Conservation (phyloP, 1,140 invertebrate genomes). For the Charaxes varanes region DNA sequence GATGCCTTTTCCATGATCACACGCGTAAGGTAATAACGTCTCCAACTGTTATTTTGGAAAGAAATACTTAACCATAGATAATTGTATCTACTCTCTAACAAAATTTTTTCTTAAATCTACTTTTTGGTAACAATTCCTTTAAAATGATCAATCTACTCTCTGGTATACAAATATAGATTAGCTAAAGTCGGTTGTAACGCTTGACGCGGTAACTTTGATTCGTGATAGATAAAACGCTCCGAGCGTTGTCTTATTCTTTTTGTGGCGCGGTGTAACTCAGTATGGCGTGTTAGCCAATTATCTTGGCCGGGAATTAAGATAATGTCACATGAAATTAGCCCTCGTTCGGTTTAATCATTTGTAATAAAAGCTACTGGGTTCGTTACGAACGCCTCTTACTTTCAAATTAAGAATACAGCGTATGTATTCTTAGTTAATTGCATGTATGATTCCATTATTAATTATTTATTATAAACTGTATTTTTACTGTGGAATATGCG, state of each 20-base stretch:
- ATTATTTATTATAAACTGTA: no score
- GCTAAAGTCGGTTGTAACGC: slow-evolving; percentile 13
- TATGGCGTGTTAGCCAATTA: slow-evolving; percentile 23
- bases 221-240: slow-evolving; percentile 14
- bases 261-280: slow-evolving; percentile 20
- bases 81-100: no score
- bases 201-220: slow-evolving; percentile 16
- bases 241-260: slow-evolving; percentile 16
- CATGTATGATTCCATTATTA: no score
- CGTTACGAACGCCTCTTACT: neutral
- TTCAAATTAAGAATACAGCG: neutral
- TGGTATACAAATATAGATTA: neutral
- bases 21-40: no score
- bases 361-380: slow-evolving; percentile 19
- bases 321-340: slow-evolving; percentile 15
- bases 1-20: no score
- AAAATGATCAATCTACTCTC: neutral
- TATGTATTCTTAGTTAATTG: neutral
- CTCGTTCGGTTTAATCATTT: slow-evolving; percentile 13
- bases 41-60: no score
- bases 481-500: no score
- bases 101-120: neutral
- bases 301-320: slow-evolving; percentile 23
- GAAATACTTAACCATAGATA: no score
- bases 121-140: neutral